Conservation (phyloP, 2,113 vertebrate genomes). For the Recurvirostra avosetta region DNA sequence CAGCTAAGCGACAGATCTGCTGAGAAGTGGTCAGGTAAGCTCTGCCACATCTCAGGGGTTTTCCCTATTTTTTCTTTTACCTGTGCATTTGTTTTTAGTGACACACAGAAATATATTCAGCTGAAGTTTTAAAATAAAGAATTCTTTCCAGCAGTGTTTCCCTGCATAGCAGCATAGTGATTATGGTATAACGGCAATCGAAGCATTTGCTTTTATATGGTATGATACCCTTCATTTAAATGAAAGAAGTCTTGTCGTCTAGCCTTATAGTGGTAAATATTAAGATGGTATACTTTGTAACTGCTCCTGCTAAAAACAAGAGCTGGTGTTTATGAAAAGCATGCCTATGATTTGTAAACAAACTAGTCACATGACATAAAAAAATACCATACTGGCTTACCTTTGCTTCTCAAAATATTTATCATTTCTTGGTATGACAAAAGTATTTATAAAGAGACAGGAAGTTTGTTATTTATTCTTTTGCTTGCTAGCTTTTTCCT, state of each 20-base stretch:
- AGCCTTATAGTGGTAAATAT: background rate
- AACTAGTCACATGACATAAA: background rate
- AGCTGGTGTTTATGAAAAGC: background rate
- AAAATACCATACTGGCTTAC: background rate
- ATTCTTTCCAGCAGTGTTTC: background rate
- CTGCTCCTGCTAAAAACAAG: background rate
- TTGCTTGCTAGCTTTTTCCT: background rate
- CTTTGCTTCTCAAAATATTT: background rate
- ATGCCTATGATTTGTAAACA: background rate
- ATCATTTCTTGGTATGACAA: background rate
- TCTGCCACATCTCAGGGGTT: background rate
- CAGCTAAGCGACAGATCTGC: slow-evolving; percentile 53
- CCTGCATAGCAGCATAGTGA: background rate
- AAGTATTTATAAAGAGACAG: background rate
- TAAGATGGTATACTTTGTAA: background rate
- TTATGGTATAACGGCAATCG: background rate
- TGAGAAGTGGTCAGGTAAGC: slow-evolving; percentile 68
- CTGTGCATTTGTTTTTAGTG: background rate
- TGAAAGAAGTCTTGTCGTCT: background rate
- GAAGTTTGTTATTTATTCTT: background rate
- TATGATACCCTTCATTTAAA: background rate
- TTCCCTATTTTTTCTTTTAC: background rate
- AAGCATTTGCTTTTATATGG: background rate
- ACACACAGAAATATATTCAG: fast-evolving
- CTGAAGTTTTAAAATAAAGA: background rate